These are phyloP conservation scores for Leptosomus discolor DNA, from an alignment of 2,113 vertebrate genomes.

Conservation along the genomic window DNA sequence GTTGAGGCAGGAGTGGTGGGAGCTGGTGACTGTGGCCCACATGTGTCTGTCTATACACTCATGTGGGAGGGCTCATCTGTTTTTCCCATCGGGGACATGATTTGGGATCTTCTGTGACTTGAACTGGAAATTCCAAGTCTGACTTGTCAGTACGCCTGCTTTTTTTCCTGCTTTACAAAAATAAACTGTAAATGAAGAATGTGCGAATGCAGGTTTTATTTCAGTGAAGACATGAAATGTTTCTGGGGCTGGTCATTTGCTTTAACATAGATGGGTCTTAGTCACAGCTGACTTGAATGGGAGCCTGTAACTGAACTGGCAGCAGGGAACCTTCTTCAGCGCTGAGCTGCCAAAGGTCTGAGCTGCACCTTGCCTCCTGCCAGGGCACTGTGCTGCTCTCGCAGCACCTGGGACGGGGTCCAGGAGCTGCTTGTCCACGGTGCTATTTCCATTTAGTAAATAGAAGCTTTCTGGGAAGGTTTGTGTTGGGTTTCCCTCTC, in stretches of 20 bases:
- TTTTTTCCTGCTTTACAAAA: background rate
- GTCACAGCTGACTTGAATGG: background rate
- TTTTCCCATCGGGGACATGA: background rate
- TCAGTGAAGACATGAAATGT: background rate
- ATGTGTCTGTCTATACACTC: background rate
- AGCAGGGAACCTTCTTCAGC: background rate
- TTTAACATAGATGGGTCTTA: background rate
- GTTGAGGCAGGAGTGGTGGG: background rate
- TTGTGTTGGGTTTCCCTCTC: background rate
- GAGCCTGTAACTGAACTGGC: background rate
- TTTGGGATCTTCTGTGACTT: background rate
- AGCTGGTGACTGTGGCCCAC: accelerated
- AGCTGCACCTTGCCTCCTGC: background rate
- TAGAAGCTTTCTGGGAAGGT: slow-evolving; percentile 25
- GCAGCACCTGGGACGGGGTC: background rate
- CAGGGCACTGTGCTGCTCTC: background rate
- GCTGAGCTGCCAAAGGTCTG: slow-evolving; percentile 3
- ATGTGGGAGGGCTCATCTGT: accelerated
- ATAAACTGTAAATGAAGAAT: background rate
- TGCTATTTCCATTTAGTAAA: background rate
- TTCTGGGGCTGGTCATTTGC: background rate
- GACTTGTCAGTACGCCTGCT: background rate
- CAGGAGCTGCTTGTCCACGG: background rate
- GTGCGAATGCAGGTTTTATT: background rate
- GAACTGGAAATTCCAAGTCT: background rate